phyloP scores from a whole-genome alignment of 2,888 invertebrate genomes.

The Heteromurus nitidus region DNA sequence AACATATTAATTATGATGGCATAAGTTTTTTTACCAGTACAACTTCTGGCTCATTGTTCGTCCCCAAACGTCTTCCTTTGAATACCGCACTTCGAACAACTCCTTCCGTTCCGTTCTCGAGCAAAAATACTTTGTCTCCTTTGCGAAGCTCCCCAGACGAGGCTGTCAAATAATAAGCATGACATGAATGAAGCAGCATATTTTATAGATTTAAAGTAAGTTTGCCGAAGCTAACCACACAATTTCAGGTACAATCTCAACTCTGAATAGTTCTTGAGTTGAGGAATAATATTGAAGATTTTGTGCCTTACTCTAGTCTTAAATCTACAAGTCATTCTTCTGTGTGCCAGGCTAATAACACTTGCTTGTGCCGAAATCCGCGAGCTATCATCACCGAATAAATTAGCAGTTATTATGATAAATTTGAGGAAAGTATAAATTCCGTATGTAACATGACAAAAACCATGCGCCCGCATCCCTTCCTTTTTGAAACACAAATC shows the following conservation, averaged over 20 bases:
- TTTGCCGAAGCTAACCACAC: no score
- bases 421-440: slow-evolving; percentile 19
- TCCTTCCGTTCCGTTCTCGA: slow-evolving; percentile 54
- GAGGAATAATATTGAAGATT: no score
- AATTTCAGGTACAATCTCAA: no score
- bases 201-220: no score
- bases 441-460: slow-evolving; percentile 47
- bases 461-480: slow-evolving; percentile 9
- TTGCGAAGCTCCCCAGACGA: slow-evolving; percentile 54
- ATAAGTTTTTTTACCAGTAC: slow-evolving; percentile 45
- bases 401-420: slow-evolving; percentile 52
- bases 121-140: slow-evolving; percentile 62
- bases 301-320: no score
- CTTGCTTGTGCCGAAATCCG: no score
- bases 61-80: slow-evolving; percentile 45
- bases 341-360: no score
- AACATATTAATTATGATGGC: slow-evolving; percentile 14
- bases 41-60: slow-evolving; percentile 49
- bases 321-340: slow-evolving; percentile 2
- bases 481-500: background rate
- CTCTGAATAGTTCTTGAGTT: no score
- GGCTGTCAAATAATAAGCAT: slow-evolving; percentile 27
- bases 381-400: slow-evolving; percentile 40
- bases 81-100: slow-evolving; percentile 59
- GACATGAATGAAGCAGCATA: no score